Conservation (phyloP, 1,140 invertebrate species). For the Drosophila takahashii region DNA sequence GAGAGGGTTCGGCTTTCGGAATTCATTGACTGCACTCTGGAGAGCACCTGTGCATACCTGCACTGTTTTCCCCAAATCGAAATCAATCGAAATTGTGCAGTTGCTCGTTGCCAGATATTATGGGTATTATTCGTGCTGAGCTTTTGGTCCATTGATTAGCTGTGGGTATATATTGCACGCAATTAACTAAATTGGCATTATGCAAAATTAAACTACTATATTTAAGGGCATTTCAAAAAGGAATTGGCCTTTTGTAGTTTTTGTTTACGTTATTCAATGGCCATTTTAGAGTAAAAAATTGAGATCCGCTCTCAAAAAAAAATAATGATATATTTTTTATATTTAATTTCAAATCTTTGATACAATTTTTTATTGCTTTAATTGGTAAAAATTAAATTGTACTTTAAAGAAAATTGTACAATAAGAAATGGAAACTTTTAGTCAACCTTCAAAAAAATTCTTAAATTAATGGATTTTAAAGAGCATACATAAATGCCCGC, state of each 20-base stretch:
- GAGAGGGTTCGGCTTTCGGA: conserved; percentile 17
- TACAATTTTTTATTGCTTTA: too few species aligned
- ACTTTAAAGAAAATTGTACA: too few species aligned
- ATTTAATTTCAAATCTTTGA: too few species aligned
- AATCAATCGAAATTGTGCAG: conserved; percentile 39
- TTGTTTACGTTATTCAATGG: not conserved
- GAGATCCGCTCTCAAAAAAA: too few species aligned
- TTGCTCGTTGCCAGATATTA: conserved; percentile 12
- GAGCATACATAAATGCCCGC: not conserved
- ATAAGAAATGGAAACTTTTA: too few species aligned
- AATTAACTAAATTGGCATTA: conserved; percentile 10
- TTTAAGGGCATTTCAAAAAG: not conserved
- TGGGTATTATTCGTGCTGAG: conserved; percentile 12
- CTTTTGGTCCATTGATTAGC: conserved; percentile 21
- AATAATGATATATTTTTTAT: too few species aligned
- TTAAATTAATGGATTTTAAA: not conserved
- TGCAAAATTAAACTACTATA: conserved; percentile 20
- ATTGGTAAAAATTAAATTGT: too few species aligned
- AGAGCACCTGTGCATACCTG: conserved; percentile 19
- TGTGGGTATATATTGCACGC: not conserved
- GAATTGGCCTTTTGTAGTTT: not conserved
- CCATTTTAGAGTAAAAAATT: not conserved
- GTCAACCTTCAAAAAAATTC: not conserved
- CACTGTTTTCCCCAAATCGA: conserved; percentile 2
- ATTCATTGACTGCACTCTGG: conserved; percentile 45